Conservation (phyloP, 2,113 vertebrate genomes). For the Nesoenas mayeri region DNA sequence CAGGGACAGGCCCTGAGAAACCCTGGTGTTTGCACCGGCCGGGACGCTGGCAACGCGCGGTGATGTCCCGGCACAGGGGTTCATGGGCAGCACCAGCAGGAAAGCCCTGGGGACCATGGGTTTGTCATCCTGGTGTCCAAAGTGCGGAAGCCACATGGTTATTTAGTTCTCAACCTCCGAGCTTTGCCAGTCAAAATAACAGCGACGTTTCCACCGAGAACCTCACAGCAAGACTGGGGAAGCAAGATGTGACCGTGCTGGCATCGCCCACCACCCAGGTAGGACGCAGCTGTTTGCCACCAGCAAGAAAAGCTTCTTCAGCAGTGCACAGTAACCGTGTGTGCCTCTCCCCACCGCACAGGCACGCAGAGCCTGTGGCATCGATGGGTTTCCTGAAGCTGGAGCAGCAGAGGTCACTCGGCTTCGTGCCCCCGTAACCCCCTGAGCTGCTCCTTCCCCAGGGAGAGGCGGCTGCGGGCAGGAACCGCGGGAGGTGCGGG, state of each 20-base stretch:
- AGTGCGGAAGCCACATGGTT: neutral
- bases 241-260: neutral
- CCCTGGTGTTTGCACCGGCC: no score
- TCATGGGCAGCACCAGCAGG: neutral
- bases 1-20: neutral
- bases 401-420: neutral
- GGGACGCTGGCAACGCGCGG: no score
- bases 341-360: rapidly evolving
- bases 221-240: neutral
- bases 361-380: neutral
- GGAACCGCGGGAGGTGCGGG: rapidly evolving
- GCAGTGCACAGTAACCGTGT: neutral
- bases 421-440: neutral
- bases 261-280: neutral
- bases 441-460: neutral
- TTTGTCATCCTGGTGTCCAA: neutral
- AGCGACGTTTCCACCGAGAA: neutral
- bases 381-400: neutral
- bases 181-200: neutral
- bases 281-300: no score
- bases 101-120: neutral
- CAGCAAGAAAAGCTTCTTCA: neutral
- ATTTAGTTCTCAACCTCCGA: neutral
- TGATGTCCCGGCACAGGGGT: no score
- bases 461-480: neutral